These are phyloP conservation scores for Numida meleagris DNA, from an alignment of 2,113 vertebrate species.

Conservation along the genomic window DNA sequence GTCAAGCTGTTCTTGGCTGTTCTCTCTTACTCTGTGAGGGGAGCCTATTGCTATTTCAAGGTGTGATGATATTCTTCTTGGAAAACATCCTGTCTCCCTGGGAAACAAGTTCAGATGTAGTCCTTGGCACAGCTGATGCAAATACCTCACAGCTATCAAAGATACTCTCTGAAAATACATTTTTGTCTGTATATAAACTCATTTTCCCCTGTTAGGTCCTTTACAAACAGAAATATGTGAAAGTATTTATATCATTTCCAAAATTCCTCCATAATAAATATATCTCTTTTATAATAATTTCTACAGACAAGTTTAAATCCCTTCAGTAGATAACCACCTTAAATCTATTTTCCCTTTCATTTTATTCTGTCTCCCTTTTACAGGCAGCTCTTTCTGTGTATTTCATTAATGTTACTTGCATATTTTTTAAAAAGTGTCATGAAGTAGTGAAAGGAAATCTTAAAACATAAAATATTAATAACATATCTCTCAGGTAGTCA, in stretches of 20 bases:
- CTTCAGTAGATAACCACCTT: neutral
- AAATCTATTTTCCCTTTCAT: neutral
- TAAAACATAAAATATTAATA: neutral
- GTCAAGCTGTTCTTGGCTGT: slow-evolving; percentile 34
- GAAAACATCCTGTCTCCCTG: slow-evolving; percentile 49
- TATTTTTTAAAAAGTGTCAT: neutral
- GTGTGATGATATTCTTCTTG: slow-evolving; percentile 48
- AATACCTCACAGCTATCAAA: slow-evolving; percentile 28
- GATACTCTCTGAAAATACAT: neutral
- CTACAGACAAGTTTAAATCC: neutral
- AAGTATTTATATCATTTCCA: neutral
- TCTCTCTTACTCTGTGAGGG: neutral
- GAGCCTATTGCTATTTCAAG: slow-evolving; percentile 52
- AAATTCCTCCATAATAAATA: neutral
- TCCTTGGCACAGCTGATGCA: slow-evolving; percentile 27
- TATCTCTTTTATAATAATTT: neutral
- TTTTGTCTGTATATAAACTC: neutral
- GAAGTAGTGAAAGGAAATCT: neutral
- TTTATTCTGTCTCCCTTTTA: neutral
- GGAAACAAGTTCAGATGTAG: slow-evolving; percentile 50
- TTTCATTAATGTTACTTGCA: neutral
- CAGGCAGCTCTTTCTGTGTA: neutral
- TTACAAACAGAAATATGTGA: neutral
- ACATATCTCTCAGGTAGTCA: neutral
- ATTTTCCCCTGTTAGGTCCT: neutral